Evolutionary conservation across 2,888 invertebrate species (phyloP).

Genomic region (Masnerella sp.): DNA sequence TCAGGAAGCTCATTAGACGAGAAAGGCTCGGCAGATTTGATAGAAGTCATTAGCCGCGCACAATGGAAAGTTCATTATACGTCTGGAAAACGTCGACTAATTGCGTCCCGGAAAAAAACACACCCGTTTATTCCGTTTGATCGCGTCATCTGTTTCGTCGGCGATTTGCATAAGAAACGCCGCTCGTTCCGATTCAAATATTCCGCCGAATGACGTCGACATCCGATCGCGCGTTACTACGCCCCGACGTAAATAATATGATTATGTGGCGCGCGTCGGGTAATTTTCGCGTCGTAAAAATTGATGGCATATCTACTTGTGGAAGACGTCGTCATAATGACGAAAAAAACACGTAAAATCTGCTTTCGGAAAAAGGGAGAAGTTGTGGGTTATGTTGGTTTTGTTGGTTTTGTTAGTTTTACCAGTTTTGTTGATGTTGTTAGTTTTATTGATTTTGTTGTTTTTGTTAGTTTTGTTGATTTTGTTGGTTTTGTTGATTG

Average conservation of each 20-base stretch:
- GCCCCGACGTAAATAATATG: constrained; percentile 20
- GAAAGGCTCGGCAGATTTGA: constrained; percentile 27
- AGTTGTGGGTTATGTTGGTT: too few relatives aligned
- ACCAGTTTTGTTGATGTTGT: too few relatives aligned
- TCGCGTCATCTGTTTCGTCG: constrained; percentile 5
- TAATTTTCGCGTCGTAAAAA: constrained; percentile 32
- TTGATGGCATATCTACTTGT: too few relatives aligned
- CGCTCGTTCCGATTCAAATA: constrained; percentile 10
- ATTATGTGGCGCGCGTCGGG: constrained; percentile 25
- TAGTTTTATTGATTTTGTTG: too few relatives aligned
- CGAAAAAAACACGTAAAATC: too few relatives aligned
- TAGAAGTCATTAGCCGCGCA: constrained; percentile 35
- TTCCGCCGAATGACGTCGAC: constrained; percentile 21
- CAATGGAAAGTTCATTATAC: constrained; percentile 41
- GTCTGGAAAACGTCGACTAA: constrained; percentile 9
- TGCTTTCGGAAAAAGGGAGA: too few relatives aligned
- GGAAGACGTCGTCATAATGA: too few relatives aligned
- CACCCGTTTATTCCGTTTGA: constrained; percentile 12
- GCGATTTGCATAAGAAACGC: constrained; percentile 12
- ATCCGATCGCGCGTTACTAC: constrained; percentile 12
- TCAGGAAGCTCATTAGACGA: constrained; percentile 28
- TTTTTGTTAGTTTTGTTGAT: too few relatives aligned
- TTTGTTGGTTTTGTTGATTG: too few relatives aligned
- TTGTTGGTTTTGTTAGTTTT: too few relatives aligned
- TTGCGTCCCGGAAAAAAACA: constrained; percentile 6